These are phyloP conservation scores for Pitangus sulphuratus DNA, from an alignment of 2,797 vertebrate species.

Conservation along the genomic window DNA sequence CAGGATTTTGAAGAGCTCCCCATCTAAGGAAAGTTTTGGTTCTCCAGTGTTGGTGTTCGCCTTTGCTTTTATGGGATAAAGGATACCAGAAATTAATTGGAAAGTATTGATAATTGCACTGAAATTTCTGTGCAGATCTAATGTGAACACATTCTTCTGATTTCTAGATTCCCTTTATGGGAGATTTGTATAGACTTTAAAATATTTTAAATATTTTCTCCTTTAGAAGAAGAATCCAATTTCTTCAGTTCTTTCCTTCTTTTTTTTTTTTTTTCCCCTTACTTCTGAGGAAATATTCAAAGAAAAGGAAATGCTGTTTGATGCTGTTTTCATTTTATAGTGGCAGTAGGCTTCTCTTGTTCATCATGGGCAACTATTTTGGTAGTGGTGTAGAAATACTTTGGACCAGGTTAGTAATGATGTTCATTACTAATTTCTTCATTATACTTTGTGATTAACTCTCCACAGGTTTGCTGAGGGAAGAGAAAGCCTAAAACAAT, in stretches of 20 bases:
- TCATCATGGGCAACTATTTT: background rate
- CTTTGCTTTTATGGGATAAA: background rate
- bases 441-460: conserved; percentile 69
- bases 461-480: conserved; percentile 37
- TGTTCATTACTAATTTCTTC: background rate
- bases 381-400: background rate
- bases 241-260: background rate
- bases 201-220: background rate
- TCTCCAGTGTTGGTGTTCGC: background rate
- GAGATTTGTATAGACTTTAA: background rate
- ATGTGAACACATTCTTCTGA: background rate
- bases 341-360: background rate
- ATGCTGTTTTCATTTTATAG: background rate
- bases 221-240: background rate
- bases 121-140: background rate
- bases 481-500: conserved; percentile 38
- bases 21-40: background rate
- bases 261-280: background rate
- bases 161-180: background rate
- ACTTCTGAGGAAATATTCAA: background rate
- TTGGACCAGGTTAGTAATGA: background rate
- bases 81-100: background rate
- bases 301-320: background rate
- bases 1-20: background rate
- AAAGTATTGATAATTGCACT: background rate